These are phyloP conservation scores for Reinhardtius hippoglossoides DNA, from an alignment of 2,113 vertebrate species.

Conservation along the genomic window DNA sequence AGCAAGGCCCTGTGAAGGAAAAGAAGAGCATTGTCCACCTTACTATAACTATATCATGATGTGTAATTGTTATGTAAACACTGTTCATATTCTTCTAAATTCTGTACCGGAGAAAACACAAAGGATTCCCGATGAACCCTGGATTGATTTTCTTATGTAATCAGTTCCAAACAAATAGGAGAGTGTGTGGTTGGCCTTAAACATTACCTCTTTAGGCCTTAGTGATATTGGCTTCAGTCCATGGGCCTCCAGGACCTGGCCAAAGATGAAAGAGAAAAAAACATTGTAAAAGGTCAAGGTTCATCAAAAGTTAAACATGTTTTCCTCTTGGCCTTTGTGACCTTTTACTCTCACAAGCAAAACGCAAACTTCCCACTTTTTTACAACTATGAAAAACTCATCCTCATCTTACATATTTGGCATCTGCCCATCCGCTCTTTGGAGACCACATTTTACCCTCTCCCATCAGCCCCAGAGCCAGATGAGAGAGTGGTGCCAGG, in stretches of 20 bases:
- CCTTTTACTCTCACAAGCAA: conserved; percentile 34
- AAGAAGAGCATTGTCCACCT: not conserved
- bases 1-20: conserved; percentile 88
- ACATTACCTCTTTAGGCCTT: conserved; percentile 95
- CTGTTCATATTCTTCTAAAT: not conserved
- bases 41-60: not conserved
- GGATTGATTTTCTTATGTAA: conserved; percentile 22
- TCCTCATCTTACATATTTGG: conserved; percentile 93
- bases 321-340: conserved; percentile 38
- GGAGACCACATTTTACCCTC: conserved; percentile 99
- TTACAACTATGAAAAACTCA: not conserved
- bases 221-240: conserved; percentile 93
- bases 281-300: conserved; percentile 58
- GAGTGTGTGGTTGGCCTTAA: conserved; percentile 17
- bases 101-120: not conserved
- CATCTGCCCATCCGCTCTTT: conserved; percentile 98
- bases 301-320: conserved; percentile 73
- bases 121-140: conserved; percentile 1
- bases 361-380: conserved; percentile 12
- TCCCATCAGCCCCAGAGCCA: conserved; percentile 95
- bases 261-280: conserved; percentile 49
- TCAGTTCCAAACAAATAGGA: conserved; percentile 27
- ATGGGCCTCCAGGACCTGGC: conserved; percentile 94
- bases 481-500: conserved; percentile 94
- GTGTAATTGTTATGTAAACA: not conserved